These are phyloP conservation scores for Cossypha polioptera DNA, from an alignment of 2,797 vertebrate genomes.

Conservation along the genomic window DNA sequence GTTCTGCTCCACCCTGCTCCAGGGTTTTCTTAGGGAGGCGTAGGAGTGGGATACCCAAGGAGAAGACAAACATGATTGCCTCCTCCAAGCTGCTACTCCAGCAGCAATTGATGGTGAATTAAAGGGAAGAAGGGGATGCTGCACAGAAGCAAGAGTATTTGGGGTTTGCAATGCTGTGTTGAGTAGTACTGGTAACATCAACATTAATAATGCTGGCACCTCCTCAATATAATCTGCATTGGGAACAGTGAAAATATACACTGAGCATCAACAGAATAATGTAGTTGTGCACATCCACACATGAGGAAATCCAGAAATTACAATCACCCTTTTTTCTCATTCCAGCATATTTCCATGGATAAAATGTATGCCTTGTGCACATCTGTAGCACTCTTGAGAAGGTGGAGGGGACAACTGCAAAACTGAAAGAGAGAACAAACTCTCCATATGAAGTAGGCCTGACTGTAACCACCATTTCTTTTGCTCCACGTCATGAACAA, in stretches of 20 bases:
- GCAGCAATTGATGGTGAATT: not conserved
- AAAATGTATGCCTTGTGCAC: not conserved
- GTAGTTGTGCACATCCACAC: not conserved
- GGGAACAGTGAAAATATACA: not conserved
- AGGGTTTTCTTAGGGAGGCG: fast-evolving
- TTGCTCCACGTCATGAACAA: not conserved
- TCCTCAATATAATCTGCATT: not conserved
- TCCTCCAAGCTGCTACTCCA: not conserved
- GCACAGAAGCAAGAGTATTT: not conserved
- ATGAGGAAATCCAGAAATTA: not conserved
- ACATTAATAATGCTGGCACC: not conserved
- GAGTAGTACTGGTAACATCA: not conserved
- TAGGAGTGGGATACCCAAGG: not conserved
- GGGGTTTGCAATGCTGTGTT: not conserved
- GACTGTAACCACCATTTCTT: not conserved
- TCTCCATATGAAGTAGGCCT: not conserved
- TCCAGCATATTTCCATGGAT: not conserved
- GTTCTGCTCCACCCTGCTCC: not conserved
- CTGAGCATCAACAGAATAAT: not conserved
- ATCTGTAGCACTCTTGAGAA: not conserved
- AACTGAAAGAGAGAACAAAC: not conserved
- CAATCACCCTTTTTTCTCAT: not conserved
- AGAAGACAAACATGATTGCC: not conserved
- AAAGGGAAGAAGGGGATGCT: not conserved
- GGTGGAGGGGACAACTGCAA: not conserved